Percentiles rank a stretch among this genome's conserved stretches.
Evolutionary conservation across 2,113 vertebrate genomes (phyloP).

Genomic region (Macquaria ambigua): DNA sequence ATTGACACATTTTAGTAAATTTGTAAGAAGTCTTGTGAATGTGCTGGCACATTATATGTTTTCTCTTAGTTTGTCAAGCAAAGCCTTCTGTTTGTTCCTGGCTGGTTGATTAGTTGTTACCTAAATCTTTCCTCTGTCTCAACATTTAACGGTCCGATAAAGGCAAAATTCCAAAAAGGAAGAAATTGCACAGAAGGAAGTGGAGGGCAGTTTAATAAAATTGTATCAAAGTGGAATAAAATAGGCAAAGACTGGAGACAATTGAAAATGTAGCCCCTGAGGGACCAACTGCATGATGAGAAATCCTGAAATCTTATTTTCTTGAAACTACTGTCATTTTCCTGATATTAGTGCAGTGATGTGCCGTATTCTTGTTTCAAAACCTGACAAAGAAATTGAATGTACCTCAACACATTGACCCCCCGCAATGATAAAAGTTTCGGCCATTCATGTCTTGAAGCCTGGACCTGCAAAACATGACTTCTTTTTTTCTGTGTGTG

Average conservation of each 20-base stretch:
- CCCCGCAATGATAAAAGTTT: background rate
- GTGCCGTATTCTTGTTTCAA: background rate
- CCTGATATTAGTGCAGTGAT: background rate
- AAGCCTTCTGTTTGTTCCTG: background rate
- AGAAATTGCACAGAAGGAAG: background rate
- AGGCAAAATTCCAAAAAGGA: background rate
- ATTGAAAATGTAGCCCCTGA: background rate
- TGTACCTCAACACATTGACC: background rate
- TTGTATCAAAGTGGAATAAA: background rate
- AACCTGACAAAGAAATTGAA: background rate
- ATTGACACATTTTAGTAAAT: slow-evolving; percentile 17
- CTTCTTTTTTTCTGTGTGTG: background rate
- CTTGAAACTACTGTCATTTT: background rate
- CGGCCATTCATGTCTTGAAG: too few relatives aligned
- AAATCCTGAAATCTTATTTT: background rate
- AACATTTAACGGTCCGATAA: background rate
- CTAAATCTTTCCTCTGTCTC: background rate
- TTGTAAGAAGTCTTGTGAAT: background rate
- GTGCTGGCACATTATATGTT: background rate
- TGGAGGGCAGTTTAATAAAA: background rate
- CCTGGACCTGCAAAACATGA: background rate
- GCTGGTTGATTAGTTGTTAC: background rate
- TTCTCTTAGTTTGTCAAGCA: background rate
- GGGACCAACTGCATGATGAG: background rate
- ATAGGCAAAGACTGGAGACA: background rate